phyloP scores from a whole-genome alignment of 2,888 invertebrate genomes.

The Meandrusa payeni region DNA sequence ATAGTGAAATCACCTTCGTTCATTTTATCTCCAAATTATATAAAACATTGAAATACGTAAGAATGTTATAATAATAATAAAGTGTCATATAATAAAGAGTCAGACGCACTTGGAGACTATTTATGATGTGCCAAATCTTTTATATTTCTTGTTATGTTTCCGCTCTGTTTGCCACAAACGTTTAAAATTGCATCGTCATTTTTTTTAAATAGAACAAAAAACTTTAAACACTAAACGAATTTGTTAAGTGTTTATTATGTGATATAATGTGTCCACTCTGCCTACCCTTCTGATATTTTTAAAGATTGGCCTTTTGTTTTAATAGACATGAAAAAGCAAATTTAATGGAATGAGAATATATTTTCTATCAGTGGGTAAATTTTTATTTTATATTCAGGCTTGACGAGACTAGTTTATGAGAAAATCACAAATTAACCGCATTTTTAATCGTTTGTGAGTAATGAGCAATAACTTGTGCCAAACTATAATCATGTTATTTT shows the following conservation, averaged over 20 bases:
- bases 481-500: slow-evolving; percentile 25
- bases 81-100: slow-evolving; percentile 28
- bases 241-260: too few relatives aligned
- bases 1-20: slow-evolving; percentile 36
- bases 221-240: too few relatives aligned
- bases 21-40: slow-evolving; percentile 17
- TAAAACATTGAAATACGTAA: slow-evolving; percentile 27
- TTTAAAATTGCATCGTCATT: slow-evolving; percentile 8
- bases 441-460: slow-evolving; percentile 23
- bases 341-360: too few relatives aligned
- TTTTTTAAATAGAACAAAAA: not conserved
- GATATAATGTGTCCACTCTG: too few relatives aligned
- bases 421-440: too few relatives aligned
- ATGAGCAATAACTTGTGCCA: slow-evolving; percentile 22
- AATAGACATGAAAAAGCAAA: too few relatives aligned
- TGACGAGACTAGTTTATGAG: too few relatives aligned
- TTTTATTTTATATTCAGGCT: too few relatives aligned
- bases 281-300: too few relatives aligned
- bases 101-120: slow-evolving; percentile 33
- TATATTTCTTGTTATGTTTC: slow-evolving; percentile 21
- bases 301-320: too few relatives aligned
- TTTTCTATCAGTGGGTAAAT: too few relatives aligned
- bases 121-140: slow-evolving; percentile 49
- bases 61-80: slow-evolving; percentile 28
- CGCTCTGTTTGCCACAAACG: slow-evolving; percentile 12